Base-by-base conservation (phyloP, 2,888 invertebrate species). In the Charanyca ferruginea region DNA sequence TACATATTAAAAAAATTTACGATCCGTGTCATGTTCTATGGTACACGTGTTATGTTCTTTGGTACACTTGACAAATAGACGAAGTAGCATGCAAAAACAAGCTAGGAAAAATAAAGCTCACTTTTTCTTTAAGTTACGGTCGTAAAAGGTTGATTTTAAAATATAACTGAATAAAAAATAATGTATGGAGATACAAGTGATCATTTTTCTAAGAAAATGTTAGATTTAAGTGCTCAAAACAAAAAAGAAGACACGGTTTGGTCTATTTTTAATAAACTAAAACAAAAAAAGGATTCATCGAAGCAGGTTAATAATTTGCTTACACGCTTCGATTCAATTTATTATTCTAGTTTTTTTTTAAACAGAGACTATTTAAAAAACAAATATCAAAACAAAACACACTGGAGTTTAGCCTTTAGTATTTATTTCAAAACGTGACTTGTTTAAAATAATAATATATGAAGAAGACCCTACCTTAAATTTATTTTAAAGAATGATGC, bases 401-500 rank as follows among this genome's bases (percentile, higher is more conserved):
- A 53, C 5, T 18, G 38, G 5, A 52, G 2, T 41, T n/a, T 38
- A 60, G 59, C 32, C 8, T 58, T 72, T 20, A 49, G 60, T 16
- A 28, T 52, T 49, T 32, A 58, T 57, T 32, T 48, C 6, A n/a
- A 28, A 38, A 73, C 80, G 83, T 82, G 80, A 80, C 64, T 32
- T 5, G 80, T 9, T 32, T 78, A 13, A 38, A 51, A 66, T 3
- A 67, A 44, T 9, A 11, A 7, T 45, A 49, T 23, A 2, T 8
- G 53, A 23, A 55, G 48, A 59, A 13, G 60, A 72, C 57, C 44
- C 25, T 42, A 32, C 70, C 67, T 77, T 32, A 32, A 51, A 47
- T 57, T 42, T 80, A 80, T 81, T 73, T 79, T 53, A 48, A 63
- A 49, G 52, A 28, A 63, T 80, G 80, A 80, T 78, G 80, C 70